Conservation (phyloP, 1,140 invertebrate genomes). For the Drosophila erecta region DNA sequence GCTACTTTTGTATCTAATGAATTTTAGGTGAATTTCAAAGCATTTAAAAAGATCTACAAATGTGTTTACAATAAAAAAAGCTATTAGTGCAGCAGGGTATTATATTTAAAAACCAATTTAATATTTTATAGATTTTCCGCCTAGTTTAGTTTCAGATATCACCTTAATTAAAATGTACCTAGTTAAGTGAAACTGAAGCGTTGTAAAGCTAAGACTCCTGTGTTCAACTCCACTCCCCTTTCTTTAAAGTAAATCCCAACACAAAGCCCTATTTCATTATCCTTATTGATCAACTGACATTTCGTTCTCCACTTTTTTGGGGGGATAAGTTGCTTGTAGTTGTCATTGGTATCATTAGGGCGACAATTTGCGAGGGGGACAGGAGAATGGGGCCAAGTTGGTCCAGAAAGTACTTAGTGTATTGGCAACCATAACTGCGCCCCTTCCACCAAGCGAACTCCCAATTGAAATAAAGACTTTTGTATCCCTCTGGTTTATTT, state of each 20-base stretch:
- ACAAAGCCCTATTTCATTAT: constrained; percentile 29
- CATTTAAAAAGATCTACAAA: no score
- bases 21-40: constrained; percentile 12
- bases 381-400: constrained; percentile 14
- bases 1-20: constrained; percentile 13
- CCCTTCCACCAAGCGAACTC: background rate
- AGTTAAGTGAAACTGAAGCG: background rate
- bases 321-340: constrained; percentile 40
- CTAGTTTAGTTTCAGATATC: no score
- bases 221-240: background rate
- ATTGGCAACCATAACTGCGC: constrained; percentile 29
- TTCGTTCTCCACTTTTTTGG: background rate
- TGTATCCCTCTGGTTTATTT: constrained; percentile 38
- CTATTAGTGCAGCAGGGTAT: no score
- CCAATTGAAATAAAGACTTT: constrained; percentile 50
- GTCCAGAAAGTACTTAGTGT: constrained; percentile 52
- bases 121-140: no score
- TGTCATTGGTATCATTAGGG: constrained; percentile 55
- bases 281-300: constrained; percentile 43
- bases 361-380: constrained; percentile 43
- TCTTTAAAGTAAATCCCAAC: background rate
- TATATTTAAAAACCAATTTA: no score
- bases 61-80: no score
- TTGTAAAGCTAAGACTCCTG: background rate
- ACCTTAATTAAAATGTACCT: background rate